These are phyloP conservation scores for Masticophis lateralis DNA, from an alignment of 2,797 vertebrate genomes.

Conservation along the genomic window DNA sequence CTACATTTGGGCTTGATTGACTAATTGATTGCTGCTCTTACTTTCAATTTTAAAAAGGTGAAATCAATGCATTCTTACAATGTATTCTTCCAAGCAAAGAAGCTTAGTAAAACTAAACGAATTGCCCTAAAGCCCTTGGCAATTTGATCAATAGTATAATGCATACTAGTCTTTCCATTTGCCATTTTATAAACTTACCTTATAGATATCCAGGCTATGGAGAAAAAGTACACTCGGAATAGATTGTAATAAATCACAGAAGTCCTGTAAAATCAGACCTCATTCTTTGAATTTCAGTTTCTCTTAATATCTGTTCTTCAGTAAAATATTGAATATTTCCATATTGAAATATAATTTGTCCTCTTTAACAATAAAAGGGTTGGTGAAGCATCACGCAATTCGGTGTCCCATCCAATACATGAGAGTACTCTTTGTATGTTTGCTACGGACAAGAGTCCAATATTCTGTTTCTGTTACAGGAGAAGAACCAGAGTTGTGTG, in stretches of 20 bases:
- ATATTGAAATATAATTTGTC: constrained; percentile 21
- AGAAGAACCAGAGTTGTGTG: constrained; percentile 45
- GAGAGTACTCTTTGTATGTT: constrained; percentile 41
- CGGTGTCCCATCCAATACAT: constrained; percentile 31
- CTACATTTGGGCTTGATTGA: not conserved
- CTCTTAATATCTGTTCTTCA: constrained; percentile 49
- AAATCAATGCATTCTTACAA: not conserved
- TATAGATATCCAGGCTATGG: not conserved
- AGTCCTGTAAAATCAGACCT: not conserved
- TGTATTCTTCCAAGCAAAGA: not conserved
- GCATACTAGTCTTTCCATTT: not conserved
- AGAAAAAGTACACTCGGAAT: not conserved
- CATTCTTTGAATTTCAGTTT: constrained; percentile 14
- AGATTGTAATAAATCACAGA: not conserved
- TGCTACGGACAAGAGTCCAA: constrained; percentile 50
- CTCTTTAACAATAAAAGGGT: constrained; percentile 27
- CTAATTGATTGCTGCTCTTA: not conserved
- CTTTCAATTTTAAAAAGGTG: not conserved
- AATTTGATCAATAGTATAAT: not conserved
- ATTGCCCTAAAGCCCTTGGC: not conserved
- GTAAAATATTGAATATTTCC: constrained; percentile 42
- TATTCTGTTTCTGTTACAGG: constrained; percentile 39
- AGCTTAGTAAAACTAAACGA: not conserved
- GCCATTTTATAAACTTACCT: not conserved
- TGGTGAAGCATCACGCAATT: constrained; percentile 8